Evolutionary conservation across 2,888 invertebrate genomes (phyloP).

Genomic region (Synergus laeviventris): DNA sequence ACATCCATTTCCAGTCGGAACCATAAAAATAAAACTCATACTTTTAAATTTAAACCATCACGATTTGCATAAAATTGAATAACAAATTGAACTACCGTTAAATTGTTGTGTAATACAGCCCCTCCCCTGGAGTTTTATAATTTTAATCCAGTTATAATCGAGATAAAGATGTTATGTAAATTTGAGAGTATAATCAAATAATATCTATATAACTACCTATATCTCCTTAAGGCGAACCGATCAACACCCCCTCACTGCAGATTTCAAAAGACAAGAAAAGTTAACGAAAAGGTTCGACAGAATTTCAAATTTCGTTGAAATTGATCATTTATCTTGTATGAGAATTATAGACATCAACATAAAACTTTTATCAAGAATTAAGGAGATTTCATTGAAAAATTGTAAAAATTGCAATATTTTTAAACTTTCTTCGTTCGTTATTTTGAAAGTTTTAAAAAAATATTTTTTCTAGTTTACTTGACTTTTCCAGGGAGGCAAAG

Average conservation of each 20-base stretch:
- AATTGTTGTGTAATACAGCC: too few species aligned
- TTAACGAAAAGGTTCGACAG: not conserved
- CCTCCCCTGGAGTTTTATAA: not conserved
- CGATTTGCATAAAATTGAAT: not conserved
- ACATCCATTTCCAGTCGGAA: slow-evolving; percentile 45
- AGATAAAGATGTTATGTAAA: too few species aligned
- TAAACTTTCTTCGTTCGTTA: not conserved
- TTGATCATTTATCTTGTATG: not conserved
- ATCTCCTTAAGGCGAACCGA: not conserved
- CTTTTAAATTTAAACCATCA: not conserved
- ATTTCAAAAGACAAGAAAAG: too few species aligned
- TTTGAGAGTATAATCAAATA: too few species aligned
- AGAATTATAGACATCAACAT: too few species aligned
- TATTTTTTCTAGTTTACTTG: not conserved
- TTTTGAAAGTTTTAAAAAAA: not conserved
- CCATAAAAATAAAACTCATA: slow-evolving; percentile 13
- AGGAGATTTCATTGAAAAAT: not conserved
- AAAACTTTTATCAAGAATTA: not conserved
- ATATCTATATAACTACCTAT: too few species aligned
- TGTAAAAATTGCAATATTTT: not conserved
- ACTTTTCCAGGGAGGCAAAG: slow-evolving; percentile 9
- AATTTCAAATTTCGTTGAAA: not conserved
- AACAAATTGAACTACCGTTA: not conserved
- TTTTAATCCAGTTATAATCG: not conserved
- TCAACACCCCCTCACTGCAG: not conserved